Percentiles rank a stretch among this genome's conserved stretches.
Conservation (phyloP, 1,140 invertebrate genomes). For the Ceratosolen fusciceps region DNA sequence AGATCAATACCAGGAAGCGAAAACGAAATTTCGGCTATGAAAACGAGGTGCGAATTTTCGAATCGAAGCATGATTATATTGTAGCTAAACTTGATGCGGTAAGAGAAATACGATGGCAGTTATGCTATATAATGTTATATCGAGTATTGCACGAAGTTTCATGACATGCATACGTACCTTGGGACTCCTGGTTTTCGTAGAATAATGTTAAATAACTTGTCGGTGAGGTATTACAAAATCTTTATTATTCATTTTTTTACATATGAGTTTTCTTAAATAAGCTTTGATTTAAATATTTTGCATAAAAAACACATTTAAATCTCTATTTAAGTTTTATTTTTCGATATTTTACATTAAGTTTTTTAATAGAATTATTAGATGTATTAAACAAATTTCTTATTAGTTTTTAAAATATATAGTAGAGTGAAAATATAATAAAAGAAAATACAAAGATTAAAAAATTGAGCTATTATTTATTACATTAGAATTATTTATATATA, state of each 20-base stretch:
- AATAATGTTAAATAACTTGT: not conserved
- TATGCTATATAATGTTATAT: not conserved
- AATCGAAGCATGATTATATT: not conserved
- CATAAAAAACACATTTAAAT: not conserved
- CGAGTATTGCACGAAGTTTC: not conserved
- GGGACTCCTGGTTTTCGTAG: not conserved
- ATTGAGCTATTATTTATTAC: no score
- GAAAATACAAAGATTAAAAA: no score
- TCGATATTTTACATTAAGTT: no score
- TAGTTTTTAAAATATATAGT: no score
- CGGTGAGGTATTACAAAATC: not conserved
- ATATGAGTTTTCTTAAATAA: not conserved
- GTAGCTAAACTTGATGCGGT: not conserved
- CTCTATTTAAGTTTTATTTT: not conserved
- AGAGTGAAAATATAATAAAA: no score
- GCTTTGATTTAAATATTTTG: not conserved
- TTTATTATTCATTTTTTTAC: not conserved
- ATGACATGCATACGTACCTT: conserved; percentile 1
- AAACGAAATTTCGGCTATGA: not conserved
- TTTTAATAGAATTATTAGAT: no score
- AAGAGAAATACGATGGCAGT: conserved; percentile 20
- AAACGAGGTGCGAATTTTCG: conserved; percentile 6
- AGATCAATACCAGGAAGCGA: not conserved
- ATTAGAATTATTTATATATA: no score
- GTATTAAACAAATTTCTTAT: no score